A percentile compares a stretch with the other conserved stretches of the same genome.
phyloP scores from a whole-genome alignment of 1,140 invertebrate genomes.

The Rhagoletis pomonella region DNA sequence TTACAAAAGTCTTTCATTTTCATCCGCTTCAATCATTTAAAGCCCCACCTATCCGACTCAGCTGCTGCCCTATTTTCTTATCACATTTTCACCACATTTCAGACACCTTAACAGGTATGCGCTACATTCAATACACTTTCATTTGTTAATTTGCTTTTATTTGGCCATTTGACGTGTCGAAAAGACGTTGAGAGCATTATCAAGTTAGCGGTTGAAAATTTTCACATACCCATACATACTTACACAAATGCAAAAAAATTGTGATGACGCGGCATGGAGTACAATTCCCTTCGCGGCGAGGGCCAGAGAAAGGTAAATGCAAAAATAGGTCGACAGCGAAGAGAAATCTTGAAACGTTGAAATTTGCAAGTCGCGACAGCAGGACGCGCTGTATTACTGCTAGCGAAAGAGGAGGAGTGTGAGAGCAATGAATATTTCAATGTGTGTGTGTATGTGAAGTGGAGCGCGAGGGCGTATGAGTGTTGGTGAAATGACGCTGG shows the following conservation, averaged over 20 bases:
- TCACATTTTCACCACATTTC: slow-evolving; percentile 19
- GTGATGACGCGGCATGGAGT: too few relatives aligned
- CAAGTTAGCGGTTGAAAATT: slow-evolving; percentile 19
- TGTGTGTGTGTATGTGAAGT: background rate
- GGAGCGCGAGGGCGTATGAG: background rate
- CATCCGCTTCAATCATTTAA: too few relatives aligned
- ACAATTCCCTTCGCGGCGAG: background rate
- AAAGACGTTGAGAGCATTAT: slow-evolving; percentile 34
- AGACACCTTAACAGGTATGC: background rate
- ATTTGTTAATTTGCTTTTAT: slow-evolving; percentile 23
- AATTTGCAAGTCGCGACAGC: background rate
- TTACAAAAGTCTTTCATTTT: too few relatives aligned
- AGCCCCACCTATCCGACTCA: background rate
- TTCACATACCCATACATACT: background rate
- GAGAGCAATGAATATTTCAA: background rate
- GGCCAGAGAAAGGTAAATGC: background rate
- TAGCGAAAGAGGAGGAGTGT: background rate
- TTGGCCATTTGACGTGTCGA: slow-evolving; percentile 17
- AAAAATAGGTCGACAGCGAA: slow-evolving; percentile 23
- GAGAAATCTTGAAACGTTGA: slow-evolving; percentile 18
- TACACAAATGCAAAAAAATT: too few relatives aligned
- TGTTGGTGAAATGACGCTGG: slow-evolving; percentile 1
- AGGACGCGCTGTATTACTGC: background rate
- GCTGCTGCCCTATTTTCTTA: background rate
- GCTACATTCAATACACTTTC: background rate